Evolutionary conservation across 2,888 invertebrate species (phyloP), one percentile per base, ranked within the genome.

Genomic region (Cryptosula pallasiana): DNA sequence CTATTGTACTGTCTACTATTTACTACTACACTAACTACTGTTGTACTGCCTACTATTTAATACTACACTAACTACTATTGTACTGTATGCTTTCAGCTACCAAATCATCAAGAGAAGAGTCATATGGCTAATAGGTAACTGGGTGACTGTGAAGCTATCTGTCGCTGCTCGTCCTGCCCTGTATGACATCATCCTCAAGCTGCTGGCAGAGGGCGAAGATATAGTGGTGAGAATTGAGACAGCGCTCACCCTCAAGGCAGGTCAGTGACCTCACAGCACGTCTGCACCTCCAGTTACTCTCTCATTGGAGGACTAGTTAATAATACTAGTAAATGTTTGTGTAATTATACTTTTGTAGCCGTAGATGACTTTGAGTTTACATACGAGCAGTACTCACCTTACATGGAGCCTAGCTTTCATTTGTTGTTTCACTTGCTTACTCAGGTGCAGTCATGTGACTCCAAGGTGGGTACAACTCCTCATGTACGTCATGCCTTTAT

Each of bases 331-430:
- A n/a, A n/a, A n/a, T n/a, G 25, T 9, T 16, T 57, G 57, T 57
- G 25, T 57, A 57, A 57, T 57, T 25, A 57, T 9, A 57, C 20
- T 5, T 57, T 72, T 58, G 35, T 75, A 83, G 82, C 92, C 0
- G 90, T 96, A 54, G 94, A 95, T 79, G 95, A 95, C 85, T 95
- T 95, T 86, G 93, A 94, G 81, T 97, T 96, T 86, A 90, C 91
- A 79, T 89, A 90, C 0, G 92, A 93, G 75, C 90, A 92, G 81
- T 95, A 96, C 83, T 87, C 91, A 75, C 92, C 93, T 27, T 95
- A 90, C 84, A 88, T 94, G 75, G 90, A 92, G 73, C 88, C 90
- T 34, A 88, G 90, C 1, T 93, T 95, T 80, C 89, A 90, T 73
- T 88, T 92, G 72, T 87, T 95, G 16, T 95, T 94, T 85, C 88